Evolutionary conservation across 2,113 vertebrate genomes (phyloP).

Genomic region (Ochotona princeps): DNA sequence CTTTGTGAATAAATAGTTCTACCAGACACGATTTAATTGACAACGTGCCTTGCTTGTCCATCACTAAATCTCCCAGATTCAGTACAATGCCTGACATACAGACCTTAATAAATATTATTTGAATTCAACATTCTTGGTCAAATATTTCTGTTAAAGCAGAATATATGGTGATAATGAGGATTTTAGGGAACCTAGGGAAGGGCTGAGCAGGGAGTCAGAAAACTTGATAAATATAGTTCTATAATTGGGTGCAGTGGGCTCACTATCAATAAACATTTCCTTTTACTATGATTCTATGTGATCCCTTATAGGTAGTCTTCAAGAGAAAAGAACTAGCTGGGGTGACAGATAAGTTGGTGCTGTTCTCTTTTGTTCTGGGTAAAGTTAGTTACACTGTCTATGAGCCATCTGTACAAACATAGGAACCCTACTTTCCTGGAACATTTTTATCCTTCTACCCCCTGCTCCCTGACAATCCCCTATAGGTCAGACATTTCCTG

Average conservation of each 20-base stretch:
- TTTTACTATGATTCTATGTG: background rate
- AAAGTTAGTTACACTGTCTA: background rate
- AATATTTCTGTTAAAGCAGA: background rate
- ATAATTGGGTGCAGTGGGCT: background rate
- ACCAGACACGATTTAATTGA: background rate
- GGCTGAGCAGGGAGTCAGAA: background rate
- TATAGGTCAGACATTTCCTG: background rate
- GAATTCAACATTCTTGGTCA: background rate
- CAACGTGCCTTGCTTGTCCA: background rate
- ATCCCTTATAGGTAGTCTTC: background rate
- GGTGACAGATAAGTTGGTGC: background rate
- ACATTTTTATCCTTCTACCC: background rate
- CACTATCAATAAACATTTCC: background rate
- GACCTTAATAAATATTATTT: background rate
- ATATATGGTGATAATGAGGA: background rate
- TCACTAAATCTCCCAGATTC: background rate
- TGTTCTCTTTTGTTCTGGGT: background rate
- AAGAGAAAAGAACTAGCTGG: background rate
- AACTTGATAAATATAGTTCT: background rate
- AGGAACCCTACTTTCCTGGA: background rate
- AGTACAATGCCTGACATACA: background rate
- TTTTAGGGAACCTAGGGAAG: background rate
- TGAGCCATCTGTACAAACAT: background rate
- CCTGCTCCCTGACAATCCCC: background rate
- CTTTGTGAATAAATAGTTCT: conserved; percentile 32